Percentiles rank a stretch among this genome's conserved stretches.
Evolutionary conservation across 2,797 vertebrate species (phyloP).

Genomic region (Acanthornis magna): DNA sequence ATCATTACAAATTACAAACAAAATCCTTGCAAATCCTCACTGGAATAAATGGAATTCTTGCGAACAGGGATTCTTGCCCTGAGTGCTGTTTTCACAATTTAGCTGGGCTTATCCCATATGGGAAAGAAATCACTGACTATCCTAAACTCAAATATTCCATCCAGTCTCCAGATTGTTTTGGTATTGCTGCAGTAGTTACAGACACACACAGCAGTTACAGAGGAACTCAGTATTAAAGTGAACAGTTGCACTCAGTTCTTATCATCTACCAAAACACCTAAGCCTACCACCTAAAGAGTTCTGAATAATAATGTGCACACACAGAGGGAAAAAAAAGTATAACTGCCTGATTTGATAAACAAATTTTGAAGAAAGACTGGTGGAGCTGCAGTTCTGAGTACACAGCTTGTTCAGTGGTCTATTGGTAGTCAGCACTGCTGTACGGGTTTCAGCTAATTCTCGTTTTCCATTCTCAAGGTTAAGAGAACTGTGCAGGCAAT

Average conservation of each 20-base stretch:
- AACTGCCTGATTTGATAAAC: slow-evolving; percentile 26
- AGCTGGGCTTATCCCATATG: not conserved
- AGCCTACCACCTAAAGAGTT: not conserved
- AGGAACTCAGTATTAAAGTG: not conserved
- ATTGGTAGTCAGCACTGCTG: not conserved
- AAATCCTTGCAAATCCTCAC: not conserved
- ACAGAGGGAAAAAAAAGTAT: not conserved
- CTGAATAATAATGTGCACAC: not conserved
- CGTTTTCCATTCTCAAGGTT: slow-evolving; percentile 38
- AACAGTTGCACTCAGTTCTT: not conserved
- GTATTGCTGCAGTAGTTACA: not conserved
- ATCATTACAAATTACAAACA: not conserved
- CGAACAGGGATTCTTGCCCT: not conserved
- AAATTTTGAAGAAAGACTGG: not conserved
- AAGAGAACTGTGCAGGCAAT: slow-evolving; percentile 21
- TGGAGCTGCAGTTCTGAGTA: not conserved
- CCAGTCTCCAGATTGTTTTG: not conserved
- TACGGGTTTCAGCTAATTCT: slow-evolving; percentile 44
- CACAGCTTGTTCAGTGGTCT: not conserved
- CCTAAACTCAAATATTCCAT: not conserved
- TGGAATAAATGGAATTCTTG: not conserved
- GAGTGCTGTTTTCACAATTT: not conserved
- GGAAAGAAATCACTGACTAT: not conserved
- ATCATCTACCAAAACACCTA: not conserved
- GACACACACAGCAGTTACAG: not conserved